These are phyloP conservation scores for Macropis europaea DNA, from an alignment of 2,888 invertebrate species.

Conservation along the genomic window DNA sequence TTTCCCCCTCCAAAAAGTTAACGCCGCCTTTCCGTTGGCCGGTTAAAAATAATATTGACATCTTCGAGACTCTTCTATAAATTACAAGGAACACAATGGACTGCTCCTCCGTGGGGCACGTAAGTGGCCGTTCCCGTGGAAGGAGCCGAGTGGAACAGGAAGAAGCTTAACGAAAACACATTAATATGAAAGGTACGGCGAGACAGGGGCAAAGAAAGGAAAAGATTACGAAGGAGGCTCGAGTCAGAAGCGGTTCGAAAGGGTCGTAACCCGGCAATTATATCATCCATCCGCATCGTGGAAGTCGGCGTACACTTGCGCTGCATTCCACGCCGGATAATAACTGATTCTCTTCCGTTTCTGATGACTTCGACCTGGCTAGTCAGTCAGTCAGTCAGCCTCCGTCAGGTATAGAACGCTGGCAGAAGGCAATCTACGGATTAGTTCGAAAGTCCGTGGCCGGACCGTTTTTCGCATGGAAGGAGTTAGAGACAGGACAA, in stretches of 20 bases:
- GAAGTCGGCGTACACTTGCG: constrained; percentile 54
- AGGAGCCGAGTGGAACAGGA: background rate
- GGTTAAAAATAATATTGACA: too few relatives aligned
- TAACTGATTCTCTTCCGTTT: constrained; percentile 59
- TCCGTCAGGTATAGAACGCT: constrained; percentile 66
- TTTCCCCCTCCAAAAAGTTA: too few relatives aligned
- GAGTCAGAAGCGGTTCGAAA: constrained; percentile 20
- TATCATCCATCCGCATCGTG: constrained; percentile 44
- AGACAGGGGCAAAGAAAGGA: constrained; percentile 8
- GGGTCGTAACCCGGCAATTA: constrained; percentile 56
- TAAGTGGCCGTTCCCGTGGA: background rate
- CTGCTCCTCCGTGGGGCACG: background rate
- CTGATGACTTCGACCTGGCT: constrained; percentile 49
- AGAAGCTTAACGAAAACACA: constrained; percentile 27
- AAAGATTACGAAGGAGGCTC: constrained; percentile 26
- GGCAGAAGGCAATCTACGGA: constrained; percentile 71
- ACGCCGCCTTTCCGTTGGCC: too few relatives aligned
- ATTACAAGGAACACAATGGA: background rate
- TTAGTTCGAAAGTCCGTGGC: constrained; percentile 47
- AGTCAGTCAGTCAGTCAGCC: constrained; percentile 60
- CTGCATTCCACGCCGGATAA: constrained; percentile 60
- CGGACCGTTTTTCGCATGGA: constrained; percentile 41
- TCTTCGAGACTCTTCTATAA: background rate
- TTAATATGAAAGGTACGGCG: constrained; percentile 25
- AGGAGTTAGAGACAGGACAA: constrained; percentile 36